These are phyloP conservation scores for Melospiza georgiana DNA, from an alignment of 2,113 vertebrate genomes.

Conservation along the genomic window DNA sequence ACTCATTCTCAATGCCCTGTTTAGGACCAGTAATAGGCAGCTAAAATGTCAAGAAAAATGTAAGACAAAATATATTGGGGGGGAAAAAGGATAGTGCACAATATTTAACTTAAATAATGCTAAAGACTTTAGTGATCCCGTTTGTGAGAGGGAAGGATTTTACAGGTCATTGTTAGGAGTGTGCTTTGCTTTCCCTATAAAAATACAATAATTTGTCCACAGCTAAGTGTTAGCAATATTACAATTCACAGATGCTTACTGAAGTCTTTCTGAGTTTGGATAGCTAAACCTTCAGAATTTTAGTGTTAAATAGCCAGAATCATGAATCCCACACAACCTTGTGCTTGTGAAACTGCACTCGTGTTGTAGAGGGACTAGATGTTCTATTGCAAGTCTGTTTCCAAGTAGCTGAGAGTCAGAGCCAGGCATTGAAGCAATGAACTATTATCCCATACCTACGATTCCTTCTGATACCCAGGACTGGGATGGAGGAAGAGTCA, in stretches of 20 bases:
- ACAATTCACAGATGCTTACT: background rate
- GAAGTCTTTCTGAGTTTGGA: background rate
- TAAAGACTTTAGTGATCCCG: background rate
- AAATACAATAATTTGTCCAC: background rate
- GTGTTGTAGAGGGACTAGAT: background rate
- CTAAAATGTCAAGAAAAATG: background rate
- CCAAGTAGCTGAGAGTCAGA: background rate
- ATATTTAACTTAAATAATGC: slow-evolving; percentile 21
- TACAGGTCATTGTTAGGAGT: background rate
- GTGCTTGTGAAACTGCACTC: background rate
- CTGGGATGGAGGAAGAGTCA: background rate
- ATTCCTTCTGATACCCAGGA: background rate
- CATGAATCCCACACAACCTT: background rate
- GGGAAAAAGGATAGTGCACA: background rate
- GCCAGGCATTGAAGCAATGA: background rate
- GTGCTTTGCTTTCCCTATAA: background rate
- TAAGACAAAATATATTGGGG: background rate
- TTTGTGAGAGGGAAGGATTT: background rate
- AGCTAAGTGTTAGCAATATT: background rate
- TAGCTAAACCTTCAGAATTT: background rate
- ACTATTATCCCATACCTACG: background rate
- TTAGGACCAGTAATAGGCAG: background rate
- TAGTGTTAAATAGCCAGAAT: background rate
- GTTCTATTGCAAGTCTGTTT: background rate
- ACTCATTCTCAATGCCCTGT: background rate